Base-by-base conservation (phyloP, 2,888 invertebrate genomes). In the Drosophila gaucha region DNA sequence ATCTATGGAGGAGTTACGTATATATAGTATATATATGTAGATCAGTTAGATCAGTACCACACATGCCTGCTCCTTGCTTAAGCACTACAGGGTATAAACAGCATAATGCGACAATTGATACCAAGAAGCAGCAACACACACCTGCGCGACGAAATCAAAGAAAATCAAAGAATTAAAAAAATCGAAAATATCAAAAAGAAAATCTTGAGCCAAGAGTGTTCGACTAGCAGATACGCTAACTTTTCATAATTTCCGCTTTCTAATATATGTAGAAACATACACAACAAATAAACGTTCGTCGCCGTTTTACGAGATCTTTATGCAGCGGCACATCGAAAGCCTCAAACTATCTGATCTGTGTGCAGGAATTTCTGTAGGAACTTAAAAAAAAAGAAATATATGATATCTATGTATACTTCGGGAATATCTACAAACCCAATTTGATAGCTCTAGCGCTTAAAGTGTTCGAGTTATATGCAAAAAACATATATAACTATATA, bases 131-230 rank as follows among this genome's bases (percentile, higher is more conserved):
- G 39, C 10, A 24, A 39, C 14, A 43, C 39, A 18, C 36, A 50
- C 3, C 39, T 63, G 55, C 20, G 28, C 18, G 22, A 1, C 30
- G 12, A 56, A 52, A 44, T 26, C 56, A 47, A 41, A 22, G 20
- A 31, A 24, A 47, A 60, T 57, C 54, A 30, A 51, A 59, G 41
- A 58, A 20, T 36, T 22, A 24, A 52, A 54, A 56, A 41, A 52
- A 41, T 65, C 58, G 28, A 67, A 58, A 60, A 57, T n/a, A n/a
- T 43, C 38, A 28, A 18, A 33, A 31, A 22, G 28, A 26, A 26
- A 36, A 44, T 18, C 1, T 18, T 16, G 12, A 50, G n/a, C 12
- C 9, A 0, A 0, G 31, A 2, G 9, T 31, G 30, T 4, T 14
- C 46, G 46, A 46, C 20, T n/a, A 31, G 9, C n/a, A 46, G 20